Evolutionary conservation across 2,888 invertebrate genomes (phyloP).

Genomic region (Platycnemis pennipes): DNA sequence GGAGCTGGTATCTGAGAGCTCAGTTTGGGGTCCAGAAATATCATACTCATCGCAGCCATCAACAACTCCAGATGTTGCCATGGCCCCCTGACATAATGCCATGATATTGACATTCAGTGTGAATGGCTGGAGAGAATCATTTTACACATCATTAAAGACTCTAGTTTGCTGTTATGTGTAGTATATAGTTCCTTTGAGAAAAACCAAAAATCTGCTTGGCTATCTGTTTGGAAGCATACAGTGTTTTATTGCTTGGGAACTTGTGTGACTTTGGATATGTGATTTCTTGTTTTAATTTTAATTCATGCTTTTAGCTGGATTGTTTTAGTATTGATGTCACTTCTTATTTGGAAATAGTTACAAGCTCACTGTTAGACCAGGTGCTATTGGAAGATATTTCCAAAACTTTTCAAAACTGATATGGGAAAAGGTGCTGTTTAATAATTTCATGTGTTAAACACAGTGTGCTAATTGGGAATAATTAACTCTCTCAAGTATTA

Average conservation of each 20-base stretch:
- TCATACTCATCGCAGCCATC: constrained; percentile 52
- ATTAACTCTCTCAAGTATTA: background rate
- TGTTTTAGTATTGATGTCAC: background rate
- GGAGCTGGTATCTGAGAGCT: constrained; percentile 27
- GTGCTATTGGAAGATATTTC: background rate
- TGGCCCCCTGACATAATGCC: constrained; percentile 57
- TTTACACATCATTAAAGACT: background rate
- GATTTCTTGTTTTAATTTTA: background rate
- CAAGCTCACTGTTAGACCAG: background rate
- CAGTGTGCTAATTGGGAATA: background rate
- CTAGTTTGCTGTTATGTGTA: constrained; percentile 32
- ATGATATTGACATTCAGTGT: background rate
- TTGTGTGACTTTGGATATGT: background rate
- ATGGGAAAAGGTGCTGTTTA: background rate
- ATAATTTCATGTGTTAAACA: background rate
- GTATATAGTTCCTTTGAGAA: constrained; percentile 5
- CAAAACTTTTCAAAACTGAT: background rate
- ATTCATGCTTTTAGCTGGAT: background rate
- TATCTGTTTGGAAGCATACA: background rate
- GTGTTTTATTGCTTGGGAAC: background rate
- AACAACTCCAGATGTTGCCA: constrained; percentile 33
- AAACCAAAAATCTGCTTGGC: background rate
- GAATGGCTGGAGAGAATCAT: background rate
- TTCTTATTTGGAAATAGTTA: background rate
- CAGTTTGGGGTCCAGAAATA: constrained; percentile 51